These are phyloP conservation scores for Stictocephala bisonia DNA, from an alignment of 2,888 invertebrate species.

Conservation along the genomic window DNA sequence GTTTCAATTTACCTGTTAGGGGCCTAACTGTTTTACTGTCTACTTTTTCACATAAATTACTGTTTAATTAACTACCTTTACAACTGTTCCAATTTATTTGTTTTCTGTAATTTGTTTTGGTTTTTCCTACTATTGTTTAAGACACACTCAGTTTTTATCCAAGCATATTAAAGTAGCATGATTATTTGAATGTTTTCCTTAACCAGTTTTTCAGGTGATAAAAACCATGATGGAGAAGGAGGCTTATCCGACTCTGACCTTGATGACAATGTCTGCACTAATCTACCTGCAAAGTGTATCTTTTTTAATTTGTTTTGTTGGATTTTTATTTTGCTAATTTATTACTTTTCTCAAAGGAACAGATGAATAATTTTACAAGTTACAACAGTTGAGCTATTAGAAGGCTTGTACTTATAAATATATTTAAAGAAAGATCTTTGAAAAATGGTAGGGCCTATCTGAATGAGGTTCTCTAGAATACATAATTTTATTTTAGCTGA, in stretches of 20 bases:
- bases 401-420: no score
- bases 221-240: conserved; percentile 20
- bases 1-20: conserved; percentile 2
- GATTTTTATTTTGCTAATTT: neutral
- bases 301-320: conserved; percentile 31
- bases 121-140: neutral
- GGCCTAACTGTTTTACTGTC: neutral
- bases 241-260: conserved; percentile 7
- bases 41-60: neutral
- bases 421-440: no score
- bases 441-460: no score
- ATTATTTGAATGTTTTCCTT: conserved; percentile 9
- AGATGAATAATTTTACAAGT: no score
- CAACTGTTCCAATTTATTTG: neutral
- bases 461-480: no score
- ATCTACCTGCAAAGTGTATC: conserved; percentile 34
- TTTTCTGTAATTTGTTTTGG: no score
- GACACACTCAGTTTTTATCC: no score
- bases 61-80: neutral
- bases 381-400: no score
- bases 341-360: no score
- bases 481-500: neutral
- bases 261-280: neutral
- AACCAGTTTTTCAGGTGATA: conserved; percentile 21
- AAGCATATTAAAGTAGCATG: neutral